Evolutionary conservation across 2,113 vertebrate species (phyloP).

Genomic region (Empidonax traillii): DNA sequence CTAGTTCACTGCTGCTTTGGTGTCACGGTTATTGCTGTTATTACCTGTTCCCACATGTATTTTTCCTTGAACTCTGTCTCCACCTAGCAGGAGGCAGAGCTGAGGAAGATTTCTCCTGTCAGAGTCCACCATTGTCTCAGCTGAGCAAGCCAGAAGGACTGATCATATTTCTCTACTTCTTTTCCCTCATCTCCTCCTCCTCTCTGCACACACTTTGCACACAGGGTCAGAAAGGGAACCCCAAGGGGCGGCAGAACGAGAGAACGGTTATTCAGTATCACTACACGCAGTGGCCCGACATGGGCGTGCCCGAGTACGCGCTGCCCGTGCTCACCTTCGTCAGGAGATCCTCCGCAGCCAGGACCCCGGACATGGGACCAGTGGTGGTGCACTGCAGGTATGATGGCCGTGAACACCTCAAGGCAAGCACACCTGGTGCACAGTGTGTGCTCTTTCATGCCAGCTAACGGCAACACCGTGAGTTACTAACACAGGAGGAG

Average conservation of each 20-base stretch:
- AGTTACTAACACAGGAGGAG: background rate
- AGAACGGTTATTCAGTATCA: constrained; percentile 91
- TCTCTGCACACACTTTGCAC: fast-evolving
- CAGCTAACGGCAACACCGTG: fast-evolving
- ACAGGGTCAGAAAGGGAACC: constrained; percentile 89
- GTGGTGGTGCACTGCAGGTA: constrained; percentile 99
- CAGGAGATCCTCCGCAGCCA: constrained; percentile 88
- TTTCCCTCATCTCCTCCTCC: background rate
- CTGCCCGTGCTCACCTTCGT: constrained; percentile 97
- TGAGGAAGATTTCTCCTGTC: background rate
- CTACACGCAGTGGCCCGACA: constrained; percentile 99
- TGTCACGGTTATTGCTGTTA: background rate
- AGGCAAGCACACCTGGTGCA: background rate
- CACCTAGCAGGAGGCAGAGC: constrained; percentile 17
- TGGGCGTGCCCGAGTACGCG: constrained; percentile 96
- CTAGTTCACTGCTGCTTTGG: background rate
- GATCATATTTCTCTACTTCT: background rate
- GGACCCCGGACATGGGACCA: constrained; percentile 84
- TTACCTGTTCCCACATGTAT: background rate
- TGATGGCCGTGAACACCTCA: fast-evolving
- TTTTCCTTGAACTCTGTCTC: constrained; percentile 28
- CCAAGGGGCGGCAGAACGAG: constrained; percentile 89
- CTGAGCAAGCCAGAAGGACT: background rate
- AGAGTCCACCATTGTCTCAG: background rate
- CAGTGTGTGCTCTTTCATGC: background rate